Evolutionary conservation across 2,888 invertebrate genomes (phyloP).

Genomic region (Diarsia brunnea): DNA sequence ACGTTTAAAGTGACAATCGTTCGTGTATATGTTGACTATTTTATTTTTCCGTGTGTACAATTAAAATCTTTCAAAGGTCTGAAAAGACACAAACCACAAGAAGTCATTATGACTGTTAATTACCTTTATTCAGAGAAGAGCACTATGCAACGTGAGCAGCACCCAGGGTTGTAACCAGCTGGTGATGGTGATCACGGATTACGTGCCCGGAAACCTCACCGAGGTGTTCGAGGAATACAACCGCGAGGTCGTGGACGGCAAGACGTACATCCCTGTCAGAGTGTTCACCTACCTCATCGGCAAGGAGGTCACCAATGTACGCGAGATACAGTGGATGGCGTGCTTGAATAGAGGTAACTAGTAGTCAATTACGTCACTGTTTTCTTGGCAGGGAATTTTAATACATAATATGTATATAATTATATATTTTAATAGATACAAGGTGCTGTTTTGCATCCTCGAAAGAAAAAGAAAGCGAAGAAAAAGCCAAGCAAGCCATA

Average conservation of each 20-base stretch:
- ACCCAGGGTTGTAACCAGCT: slow-evolving; percentile 96
- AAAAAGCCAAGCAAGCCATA: too few species aligned
- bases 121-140: slow-evolving; percentile 73
- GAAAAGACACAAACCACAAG: too few species aligned
- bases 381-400: neutral
- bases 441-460: neutral
- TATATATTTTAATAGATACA: too few species aligned
- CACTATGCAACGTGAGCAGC: slow-evolving; percentile 80
- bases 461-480: too few species aligned
- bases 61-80: neutral
- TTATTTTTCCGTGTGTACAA: neutral
- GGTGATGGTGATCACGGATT: slow-evolving; percentile 99
- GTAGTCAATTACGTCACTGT: neutral
- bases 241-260: slow-evolving; percentile 91
- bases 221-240: slow-evolving; percentile 96
- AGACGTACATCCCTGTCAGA: slow-evolving; percentile 94
- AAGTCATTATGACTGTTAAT: neutral
- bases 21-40: neutral
- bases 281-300: slow-evolving; percentile 99
- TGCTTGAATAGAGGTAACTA: slow-evolving; percentile 96
- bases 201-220: slow-evolving; percentile 96
- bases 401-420: too few species aligned
- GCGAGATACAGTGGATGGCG: slow-evolving; percentile 98
- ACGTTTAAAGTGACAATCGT: neutral
- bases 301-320: slow-evolving; percentile 97